These are phyloP conservation scores for Indicator indicator DNA, from an alignment of 2,113 vertebrate species.

Conservation along the genomic window DNA sequence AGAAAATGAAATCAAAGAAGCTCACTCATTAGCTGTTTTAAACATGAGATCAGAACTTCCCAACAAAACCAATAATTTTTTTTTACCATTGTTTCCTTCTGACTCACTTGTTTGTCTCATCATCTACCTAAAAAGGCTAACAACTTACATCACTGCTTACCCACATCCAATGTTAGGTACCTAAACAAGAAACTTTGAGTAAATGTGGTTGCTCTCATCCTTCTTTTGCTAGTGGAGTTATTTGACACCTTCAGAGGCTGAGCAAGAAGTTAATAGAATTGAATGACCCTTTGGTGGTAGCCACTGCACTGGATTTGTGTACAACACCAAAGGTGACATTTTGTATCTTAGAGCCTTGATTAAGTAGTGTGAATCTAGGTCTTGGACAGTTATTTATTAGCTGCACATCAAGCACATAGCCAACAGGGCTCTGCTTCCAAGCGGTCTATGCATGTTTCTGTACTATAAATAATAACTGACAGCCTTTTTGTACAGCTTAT, in stretches of 20 bases:
- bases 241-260: not conserved
- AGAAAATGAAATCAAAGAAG: not conserved
- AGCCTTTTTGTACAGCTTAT: not conserved
- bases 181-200: not conserved
- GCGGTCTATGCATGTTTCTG: not conserved
- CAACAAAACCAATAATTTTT: not conserved
- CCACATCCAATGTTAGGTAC: accelerated
- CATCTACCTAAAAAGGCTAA: not conserved
- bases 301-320: not conserved
- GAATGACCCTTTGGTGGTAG: not conserved
- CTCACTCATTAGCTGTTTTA: not conserved
- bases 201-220: not conserved
- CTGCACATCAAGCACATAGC: not conserved
- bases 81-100: not conserved
- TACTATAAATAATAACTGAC: constrained; percentile 11
- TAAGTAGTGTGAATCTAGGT: not conserved
- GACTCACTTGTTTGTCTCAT: not conserved
- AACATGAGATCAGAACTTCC: not conserved
- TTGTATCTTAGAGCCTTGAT: not conserved
- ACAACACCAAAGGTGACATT: not conserved
- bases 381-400: constrained; percentile 7
- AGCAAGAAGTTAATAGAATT: not conserved
- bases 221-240: not conserved
- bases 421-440: not conserved
- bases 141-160: not conserved